A percentile compares a stretch with the other conserved stretches of the same genome.
These are phyloP conservation scores for Agrochola macilenta DNA, from an alignment of 2,888 invertebrate species.

Conservation along the genomic window DNA sequence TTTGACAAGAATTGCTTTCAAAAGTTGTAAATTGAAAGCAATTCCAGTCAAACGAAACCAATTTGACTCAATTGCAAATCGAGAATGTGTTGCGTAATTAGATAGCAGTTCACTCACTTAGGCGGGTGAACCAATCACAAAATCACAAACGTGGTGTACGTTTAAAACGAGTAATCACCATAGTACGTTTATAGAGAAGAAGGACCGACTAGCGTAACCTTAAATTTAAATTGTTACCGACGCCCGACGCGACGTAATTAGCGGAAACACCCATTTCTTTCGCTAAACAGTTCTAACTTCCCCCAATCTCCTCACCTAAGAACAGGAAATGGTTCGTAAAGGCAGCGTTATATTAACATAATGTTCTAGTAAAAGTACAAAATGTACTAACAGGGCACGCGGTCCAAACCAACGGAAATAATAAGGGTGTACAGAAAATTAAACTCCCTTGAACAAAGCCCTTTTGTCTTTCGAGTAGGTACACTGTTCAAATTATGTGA, in stretches of 20 bases:
- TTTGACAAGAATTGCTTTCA: too few species aligned
- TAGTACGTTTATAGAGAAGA: too few species aligned
- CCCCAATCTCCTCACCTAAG: slow-evolving; percentile 1
- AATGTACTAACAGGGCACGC: slow-evolving; percentile 24
- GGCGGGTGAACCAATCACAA: too few species aligned
- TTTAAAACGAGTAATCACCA: too few species aligned
- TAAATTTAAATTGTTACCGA: not conserved
- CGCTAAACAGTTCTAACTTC: not conserved
- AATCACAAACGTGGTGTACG: too few species aligned
- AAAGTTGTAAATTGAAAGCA: too few species aligned
- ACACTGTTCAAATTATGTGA: slow-evolving; percentile 56
- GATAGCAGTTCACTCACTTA: too few species aligned
- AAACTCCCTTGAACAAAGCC: slow-evolving; percentile 42
- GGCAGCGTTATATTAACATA: slow-evolving; percentile 50
- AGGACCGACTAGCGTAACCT: too few species aligned
- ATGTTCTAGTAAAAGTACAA: slow-evolving; percentile 24
- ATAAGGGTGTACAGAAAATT: slow-evolving; percentile 47
- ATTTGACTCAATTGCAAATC: too few species aligned
- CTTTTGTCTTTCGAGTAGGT: slow-evolving; percentile 43
- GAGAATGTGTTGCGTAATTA: too few species aligned
- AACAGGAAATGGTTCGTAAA: slow-evolving; percentile 28
- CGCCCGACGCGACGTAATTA: not conserved
- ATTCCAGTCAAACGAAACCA: too few species aligned
- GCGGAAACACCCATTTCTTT: slow-evolving; percentile 1
- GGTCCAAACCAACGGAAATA: slow-evolving; percentile 23